These are phyloP conservation scores for Anguilla rostrata DNA, from an alignment of 2,113 vertebrate species.

Conservation along the genomic window DNA sequence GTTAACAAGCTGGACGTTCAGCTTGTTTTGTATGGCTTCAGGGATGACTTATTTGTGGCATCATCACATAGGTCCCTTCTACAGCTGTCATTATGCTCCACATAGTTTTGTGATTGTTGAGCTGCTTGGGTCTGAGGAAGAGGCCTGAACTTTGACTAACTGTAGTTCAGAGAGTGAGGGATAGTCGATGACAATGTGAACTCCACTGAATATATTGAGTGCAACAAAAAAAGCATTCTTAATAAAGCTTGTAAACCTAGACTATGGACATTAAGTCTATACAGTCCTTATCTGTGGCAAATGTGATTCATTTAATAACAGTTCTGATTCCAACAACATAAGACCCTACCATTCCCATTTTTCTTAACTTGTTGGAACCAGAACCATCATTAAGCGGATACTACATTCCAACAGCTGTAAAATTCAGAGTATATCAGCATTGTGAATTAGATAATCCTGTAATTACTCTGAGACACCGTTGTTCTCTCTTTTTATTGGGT, in stretches of 20 bases:
- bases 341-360: no score
- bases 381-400: background rate
- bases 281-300: background rate
- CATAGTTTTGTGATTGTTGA: background rate
- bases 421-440: constrained; percentile 2
- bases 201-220: background rate
- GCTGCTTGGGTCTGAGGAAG: background rate
- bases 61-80: background rate
- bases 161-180: background rate
- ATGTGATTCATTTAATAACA: background rate
- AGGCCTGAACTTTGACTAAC: no score
- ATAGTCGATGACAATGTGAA: background rate
- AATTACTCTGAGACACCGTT: background rate
- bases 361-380: background rate
- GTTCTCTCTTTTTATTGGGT: background rate
- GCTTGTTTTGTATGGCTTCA: background rate
- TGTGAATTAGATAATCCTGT: constrained; percentile 1
- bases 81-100: background rate
- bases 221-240: no score
- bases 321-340: background rate
- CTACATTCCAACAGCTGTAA: background rate
- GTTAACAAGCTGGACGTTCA: background rate
- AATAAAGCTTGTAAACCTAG: no score
- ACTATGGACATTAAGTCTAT: no score
- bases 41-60: background rate